Percentiles rank a stretch among this genome's conserved stretches.
Evolutionary conservation across 92 coral and sea anemone genomes (phyloP).

Genomic region (Meandrina meandrites): DNA sequence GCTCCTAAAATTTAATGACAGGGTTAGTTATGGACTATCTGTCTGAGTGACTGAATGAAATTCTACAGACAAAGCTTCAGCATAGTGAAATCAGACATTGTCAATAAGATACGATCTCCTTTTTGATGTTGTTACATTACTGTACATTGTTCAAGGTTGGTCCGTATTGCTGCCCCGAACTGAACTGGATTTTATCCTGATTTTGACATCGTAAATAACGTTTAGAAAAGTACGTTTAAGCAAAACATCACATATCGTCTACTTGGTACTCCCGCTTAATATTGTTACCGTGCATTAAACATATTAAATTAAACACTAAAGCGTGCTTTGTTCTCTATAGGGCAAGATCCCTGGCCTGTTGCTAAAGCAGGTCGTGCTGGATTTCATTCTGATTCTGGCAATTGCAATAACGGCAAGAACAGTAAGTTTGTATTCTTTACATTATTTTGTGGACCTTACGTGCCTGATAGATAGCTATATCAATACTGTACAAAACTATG

Average conservation of each 20-base stretch:
- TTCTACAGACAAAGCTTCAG: neutral
- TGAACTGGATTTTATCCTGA: too few relatives aligned
- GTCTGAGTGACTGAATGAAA: too few relatives aligned
- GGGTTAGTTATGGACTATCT: neutral
- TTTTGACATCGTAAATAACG: neutral
- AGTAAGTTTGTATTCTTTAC: neutral
- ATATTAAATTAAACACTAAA: neutral
- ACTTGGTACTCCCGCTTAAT: too few relatives aligned
- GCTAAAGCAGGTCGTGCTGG: neutral
- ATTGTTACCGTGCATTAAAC: neutral
- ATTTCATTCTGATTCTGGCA: neutral
- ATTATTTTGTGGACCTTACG: too few relatives aligned
- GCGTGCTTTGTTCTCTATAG: neutral
- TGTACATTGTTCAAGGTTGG: neutral
- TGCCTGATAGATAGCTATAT: too few relatives aligned
- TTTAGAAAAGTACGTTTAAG: too few relatives aligned
- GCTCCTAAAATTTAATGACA: neutral
- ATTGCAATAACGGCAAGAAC: too few relatives aligned
- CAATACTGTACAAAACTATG: too few relatives aligned
- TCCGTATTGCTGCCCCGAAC: neutral
- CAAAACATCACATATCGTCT: too few relatives aligned
- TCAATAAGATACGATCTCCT: too few relatives aligned
- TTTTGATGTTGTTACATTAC: neutral
- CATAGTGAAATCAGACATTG: neutral
- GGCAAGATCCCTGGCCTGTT: neutral